Base-by-base conservation (phyloP, 2,113 vertebrate species). In the Anser brachyrhynchus region DNA sequence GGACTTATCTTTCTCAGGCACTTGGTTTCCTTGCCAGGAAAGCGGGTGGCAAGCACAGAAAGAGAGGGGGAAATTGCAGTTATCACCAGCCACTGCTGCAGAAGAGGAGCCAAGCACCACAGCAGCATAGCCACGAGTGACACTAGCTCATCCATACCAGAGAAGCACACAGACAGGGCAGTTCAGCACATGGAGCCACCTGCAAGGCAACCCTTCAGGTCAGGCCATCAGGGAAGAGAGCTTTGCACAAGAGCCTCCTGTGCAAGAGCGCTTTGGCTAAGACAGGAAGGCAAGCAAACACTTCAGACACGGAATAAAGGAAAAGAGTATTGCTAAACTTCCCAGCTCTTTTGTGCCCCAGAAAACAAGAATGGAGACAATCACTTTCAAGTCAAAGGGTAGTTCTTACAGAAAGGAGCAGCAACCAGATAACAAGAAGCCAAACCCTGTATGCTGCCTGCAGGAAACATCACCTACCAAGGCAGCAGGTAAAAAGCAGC, bases 241-340 rank as follows among this genome's bases (percentile, higher is more conserved):
- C 43, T 83, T 87, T 87, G 77, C 80, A 72, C 35, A 65, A 89
- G 52, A 78, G 10, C 13, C 39, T 92, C 26, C 67, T 58, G 10
- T 11, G 67, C 54, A 90, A 70, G 28, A 79, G 22, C 54, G 43
- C 66, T 62, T 90, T 49, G 49, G 69, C 55, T 51, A 44, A 84
- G 59, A 64, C 66, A 94, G 62, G 74, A 91, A 90, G 33, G 29
- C 49, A 71, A 94, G 62, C 71, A 83, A 91, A 84, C 66, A 65
- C 57, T 84, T 69, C 35, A 59, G 71, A 93, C 43, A 58, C 35
- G 16, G 10, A 80, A 52, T 26, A 87, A 84, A 89, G 44, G 72
- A 82, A 72, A 82, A 75, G 16, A 88, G 5, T 18, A 18, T 43
- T 93, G 70, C 80, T 87, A 64, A 70, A 75, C 37, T 18, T 87